Evolutionary conservation across 1,140 invertebrate species (phyloP).

Genomic region (Zeugodacus cucurbitae): DNA sequence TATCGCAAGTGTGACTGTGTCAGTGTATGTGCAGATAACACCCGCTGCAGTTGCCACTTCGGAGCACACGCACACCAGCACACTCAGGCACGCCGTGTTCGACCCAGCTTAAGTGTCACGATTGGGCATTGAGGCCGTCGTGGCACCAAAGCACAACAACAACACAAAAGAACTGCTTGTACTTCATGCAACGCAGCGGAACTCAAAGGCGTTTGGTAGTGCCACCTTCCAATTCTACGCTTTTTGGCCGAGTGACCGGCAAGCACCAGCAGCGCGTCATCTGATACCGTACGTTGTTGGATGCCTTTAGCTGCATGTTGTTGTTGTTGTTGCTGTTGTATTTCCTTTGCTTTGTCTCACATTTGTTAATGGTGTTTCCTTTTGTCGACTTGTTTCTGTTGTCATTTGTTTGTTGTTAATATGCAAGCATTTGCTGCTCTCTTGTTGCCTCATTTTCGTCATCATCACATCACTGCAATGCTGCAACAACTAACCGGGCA

Average conservation of each 20-base stretch:
- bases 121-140: not conserved
- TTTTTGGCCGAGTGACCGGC: slow-evolving; percentile 3
- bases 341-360: not conserved
- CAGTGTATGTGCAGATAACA: not conserved
- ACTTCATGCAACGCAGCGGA: not conserved
- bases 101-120: slow-evolving; percentile 29
- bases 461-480: not conserved
- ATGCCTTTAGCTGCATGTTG: not conserved
- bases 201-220: not conserved
- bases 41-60: not conserved
- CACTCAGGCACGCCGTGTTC: not conserved
- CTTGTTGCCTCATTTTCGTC: not conserved
- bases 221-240: not conserved
- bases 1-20: not conserved
- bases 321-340: not conserved
- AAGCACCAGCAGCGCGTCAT: slow-evolving; percentile 30
- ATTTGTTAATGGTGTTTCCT: slow-evolving; percentile 3
- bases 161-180: not conserved
- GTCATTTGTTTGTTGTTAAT: not conserved
- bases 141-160: not conserved
- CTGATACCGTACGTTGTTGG: not conserved
- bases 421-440: not conserved
- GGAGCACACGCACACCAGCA: not conserved
- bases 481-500: no score
- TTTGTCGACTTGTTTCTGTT: no score